Base-by-base conservation (phyloP, 2,888 invertebrate genomes). In the Amiota mariae region DNA sequence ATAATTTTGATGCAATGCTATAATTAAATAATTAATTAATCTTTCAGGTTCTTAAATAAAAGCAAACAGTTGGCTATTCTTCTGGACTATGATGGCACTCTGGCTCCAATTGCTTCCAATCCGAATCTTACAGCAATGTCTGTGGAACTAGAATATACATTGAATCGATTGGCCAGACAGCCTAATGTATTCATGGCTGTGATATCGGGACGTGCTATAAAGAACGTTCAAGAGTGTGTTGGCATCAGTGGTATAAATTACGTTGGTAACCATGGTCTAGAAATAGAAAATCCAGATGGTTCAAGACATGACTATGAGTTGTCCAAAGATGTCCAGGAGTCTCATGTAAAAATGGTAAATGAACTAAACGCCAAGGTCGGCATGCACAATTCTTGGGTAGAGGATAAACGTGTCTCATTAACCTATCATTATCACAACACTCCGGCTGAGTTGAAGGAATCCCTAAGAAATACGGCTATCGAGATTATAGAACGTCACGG, bases 351-450 rank as follows among this genome's bases (percentile, higher is more conserved):
- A 74, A 89, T 95, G 71, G 92, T 94, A 81, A 91, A 92, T 79
- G 91, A 92, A 49, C 90, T 95, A 15, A 93, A 93, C 80, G 92
- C 93, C 76, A 92, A 92, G 85, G 91, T 92, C 82, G 79, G 86
- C 64, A 87, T 80, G 77, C 92, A 94, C 75, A 94, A 94, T 6
- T 94, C 94, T 0, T 94, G 94, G 94, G 94, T 94, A 0, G 95
- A 95, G 85, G 94, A 94, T 85, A 95, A 95, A 86, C 93, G 92
- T 2, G 93, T 94, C 0, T 90, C 94, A 0, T 88, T 94, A 61
- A 94, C 95, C 8, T 94, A 93, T 88, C 95, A 95, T 82, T 95
- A 93, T 85, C 91, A 94, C 1, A 94, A 94, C 79, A 92, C 93
- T 0, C 94, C 94, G 0, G 86, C 90, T 15, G 91, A 92, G 63